phyloP scores from a whole-genome alignment of 2,888 invertebrate species.

The Lithophane semibrunnea region DNA sequence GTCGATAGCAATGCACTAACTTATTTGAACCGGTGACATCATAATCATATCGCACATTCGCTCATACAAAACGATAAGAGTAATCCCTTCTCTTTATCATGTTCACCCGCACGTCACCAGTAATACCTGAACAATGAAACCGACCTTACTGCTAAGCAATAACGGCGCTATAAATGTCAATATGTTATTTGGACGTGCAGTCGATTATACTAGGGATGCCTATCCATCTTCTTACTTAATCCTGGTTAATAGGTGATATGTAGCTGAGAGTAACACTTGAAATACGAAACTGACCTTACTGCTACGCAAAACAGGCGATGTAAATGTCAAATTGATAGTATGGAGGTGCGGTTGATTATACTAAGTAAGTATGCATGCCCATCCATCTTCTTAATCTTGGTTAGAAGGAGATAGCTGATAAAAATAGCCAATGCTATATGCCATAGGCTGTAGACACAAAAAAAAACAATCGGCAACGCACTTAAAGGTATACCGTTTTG shows the following conservation, averaged over 20 bases:
- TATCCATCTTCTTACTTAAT: not conserved
- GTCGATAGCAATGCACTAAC: slow-evolving; percentile 15
- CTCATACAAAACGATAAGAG: slow-evolving; percentile 35
- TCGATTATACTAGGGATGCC: not conserved
- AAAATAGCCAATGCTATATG: not conserved
- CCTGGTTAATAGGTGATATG: not conserved
- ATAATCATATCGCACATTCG: slow-evolving; percentile 5
- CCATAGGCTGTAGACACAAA: not conserved
- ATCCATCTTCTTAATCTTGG: not conserved
- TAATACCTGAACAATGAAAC: not conserved
- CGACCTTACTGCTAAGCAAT: not conserved
- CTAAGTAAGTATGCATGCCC: not conserved
- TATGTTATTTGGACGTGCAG: too few relatives aligned
- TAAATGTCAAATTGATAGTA: not conserved
- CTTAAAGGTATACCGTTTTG: too few relatives aligned
- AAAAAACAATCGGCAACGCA: too few relatives aligned
- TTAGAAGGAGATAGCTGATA: not conserved
- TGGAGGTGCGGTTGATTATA: too few relatives aligned
- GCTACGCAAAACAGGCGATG: not conserved
- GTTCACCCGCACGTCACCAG: not conserved
- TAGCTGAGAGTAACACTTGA: not conserved
- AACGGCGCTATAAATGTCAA: not conserved
- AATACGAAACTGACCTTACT: not conserved
- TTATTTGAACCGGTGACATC: slow-evolving; percentile 7
- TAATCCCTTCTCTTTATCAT: slow-evolving; percentile 11